Conservation (phyloP, 2,888 invertebrate species). For the Coelopa pilipes region DNA sequence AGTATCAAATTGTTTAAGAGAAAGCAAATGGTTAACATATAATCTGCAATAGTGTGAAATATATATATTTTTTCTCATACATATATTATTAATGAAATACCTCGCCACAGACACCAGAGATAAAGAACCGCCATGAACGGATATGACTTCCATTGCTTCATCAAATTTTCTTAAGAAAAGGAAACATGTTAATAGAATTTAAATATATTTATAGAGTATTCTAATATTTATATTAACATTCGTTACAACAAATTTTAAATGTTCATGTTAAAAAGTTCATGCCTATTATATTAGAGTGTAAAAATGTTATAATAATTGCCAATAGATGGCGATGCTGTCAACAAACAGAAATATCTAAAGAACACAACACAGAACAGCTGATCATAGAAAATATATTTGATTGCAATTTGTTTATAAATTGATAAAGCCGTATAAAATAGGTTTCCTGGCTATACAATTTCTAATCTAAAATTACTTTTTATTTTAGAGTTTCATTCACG, state of each 20-base stretch:
- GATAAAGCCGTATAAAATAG: background rate
- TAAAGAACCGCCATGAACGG: constrained; percentile 72
- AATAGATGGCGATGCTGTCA: too few species aligned
- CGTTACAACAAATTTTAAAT: too few species aligned
- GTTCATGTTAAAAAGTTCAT: too few species aligned
- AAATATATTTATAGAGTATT: background rate
- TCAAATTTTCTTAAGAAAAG: constrained; percentile 75
- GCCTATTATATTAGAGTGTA: too few species aligned
- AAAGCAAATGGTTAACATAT: constrained; percentile 85
- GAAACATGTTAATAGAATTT: background rate
- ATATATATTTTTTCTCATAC: background rate
- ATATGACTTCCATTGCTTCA: constrained; percentile 86
- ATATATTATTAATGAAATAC: constrained; percentile 47
- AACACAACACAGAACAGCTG: background rate
- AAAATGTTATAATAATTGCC: too few species aligned
- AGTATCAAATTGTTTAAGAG: constrained; percentile 76
- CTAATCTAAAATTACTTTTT: too few species aligned
- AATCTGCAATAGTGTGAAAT: constrained; percentile 61
- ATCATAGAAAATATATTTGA: background rate
- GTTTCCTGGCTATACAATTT: too few species aligned
- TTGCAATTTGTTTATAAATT: background rate
- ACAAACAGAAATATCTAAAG: too few species aligned
- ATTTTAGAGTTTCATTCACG: too few species aligned
- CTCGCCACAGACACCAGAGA: constrained; percentile 59
- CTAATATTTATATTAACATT: too few species aligned